phyloP scores from a whole-genome alignment of 2,888 invertebrate species.

The Lydus trimaculatus region DNA sequence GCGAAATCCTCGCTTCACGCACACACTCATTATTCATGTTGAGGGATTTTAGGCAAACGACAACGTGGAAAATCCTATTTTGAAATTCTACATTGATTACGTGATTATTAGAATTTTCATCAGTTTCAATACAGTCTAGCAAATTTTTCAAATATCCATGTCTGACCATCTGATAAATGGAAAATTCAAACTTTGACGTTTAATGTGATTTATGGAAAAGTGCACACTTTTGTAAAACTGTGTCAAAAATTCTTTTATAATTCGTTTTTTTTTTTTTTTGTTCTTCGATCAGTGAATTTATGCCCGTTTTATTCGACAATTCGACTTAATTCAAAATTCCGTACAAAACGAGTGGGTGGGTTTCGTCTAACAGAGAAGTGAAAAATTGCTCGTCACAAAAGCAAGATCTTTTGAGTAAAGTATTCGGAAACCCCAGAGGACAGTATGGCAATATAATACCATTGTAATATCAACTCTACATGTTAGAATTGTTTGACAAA shows the following conservation, averaged over 20 bases:
- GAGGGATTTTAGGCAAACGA: conserved; percentile 6
- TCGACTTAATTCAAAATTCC: too few relatives aligned
- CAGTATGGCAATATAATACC: neutral
- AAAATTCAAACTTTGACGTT: neutral
- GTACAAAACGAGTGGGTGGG: too few relatives aligned
- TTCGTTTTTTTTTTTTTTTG: too few relatives aligned
- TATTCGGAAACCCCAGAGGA: neutral
- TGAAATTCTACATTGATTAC: conserved; percentile 5
- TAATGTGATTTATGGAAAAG: neutral
- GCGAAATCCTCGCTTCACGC: conserved; percentile 19
- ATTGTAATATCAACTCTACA: neutral
- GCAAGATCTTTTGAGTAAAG: neutral
- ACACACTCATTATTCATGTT: conserved; percentile 27
- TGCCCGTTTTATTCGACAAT: too few relatives aligned
- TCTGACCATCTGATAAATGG: conserved; percentile 4
- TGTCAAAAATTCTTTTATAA: neutral
- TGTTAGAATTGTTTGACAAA: neutral
- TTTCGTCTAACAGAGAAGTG: neutral
- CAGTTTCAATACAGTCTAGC: conserved; percentile 2
- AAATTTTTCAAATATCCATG: neutral
- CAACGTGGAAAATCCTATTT: neutral
- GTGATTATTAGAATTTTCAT: neutral
- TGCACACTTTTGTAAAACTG: neutral
- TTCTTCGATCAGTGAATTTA: too few relatives aligned
- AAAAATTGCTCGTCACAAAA: neutral